phyloP scores from a whole-genome alignment of 2,797 vertebrate genomes.

The Rallus crepitans region DNA sequence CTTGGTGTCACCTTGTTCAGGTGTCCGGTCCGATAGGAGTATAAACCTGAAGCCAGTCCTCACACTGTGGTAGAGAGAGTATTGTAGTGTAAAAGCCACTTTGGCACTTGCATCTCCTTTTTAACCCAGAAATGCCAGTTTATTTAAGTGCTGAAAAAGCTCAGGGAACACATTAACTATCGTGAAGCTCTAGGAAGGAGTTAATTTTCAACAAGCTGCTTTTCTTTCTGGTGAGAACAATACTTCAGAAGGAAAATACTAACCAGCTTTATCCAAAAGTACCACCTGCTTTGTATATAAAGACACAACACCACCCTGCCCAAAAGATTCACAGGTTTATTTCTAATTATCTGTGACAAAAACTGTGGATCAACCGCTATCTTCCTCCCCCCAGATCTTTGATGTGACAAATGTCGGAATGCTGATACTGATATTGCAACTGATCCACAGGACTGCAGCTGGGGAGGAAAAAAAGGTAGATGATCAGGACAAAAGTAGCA shows the following conservation, averaged over 20 bases:
- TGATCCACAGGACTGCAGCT: neutral
- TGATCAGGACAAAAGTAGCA: neutral
- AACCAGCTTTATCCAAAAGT: neutral
- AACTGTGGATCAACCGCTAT: neutral
- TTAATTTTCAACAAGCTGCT: neutral
- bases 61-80: too few relatives aligned
- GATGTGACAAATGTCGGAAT: neutral
- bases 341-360: neutral
- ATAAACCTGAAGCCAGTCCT: neutral
- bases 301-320: rapidly evolving
- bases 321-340: neutral
- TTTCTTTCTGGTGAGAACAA: neutral
- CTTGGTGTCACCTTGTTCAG: neutral
- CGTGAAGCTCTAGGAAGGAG: neutral
- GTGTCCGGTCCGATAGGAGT: neutral
- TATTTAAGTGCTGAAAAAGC: neutral
- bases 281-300: neutral
- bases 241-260: neutral
- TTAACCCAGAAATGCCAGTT: neutral
- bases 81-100: neutral
- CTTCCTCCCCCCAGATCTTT: neutral
- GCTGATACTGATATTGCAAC: neutral
- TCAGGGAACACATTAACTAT: neutral
- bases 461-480: neutral
- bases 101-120: neutral